Percentiles rank a stretch among this genome's conserved stretches.
Evolutionary conservation across 2,888 invertebrate genomes (phyloP).

Genomic region (Lobophora halterata): DNA sequence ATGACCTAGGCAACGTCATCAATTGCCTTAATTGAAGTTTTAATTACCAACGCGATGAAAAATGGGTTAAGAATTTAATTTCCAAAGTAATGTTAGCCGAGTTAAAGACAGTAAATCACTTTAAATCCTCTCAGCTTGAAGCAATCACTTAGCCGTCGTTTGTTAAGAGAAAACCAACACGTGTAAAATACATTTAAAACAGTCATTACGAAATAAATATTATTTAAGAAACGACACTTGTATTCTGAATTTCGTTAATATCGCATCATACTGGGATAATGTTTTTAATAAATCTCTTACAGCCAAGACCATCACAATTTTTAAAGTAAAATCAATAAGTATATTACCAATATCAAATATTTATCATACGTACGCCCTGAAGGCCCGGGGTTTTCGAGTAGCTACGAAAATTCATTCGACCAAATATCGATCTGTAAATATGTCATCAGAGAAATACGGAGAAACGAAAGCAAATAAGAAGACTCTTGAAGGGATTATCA

Average conservation of each 20-base stretch:
- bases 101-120: constrained; percentile 38
- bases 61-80: constrained; percentile 11
- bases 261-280: too few species aligned
- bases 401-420: constrained; percentile 13
- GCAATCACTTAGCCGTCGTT: constrained; percentile 46
- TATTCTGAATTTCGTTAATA: too few species aligned
- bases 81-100: constrained; percentile 19
- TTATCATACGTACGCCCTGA: too few species aligned
- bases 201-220: constrained; percentile 33
- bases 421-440: constrained; percentile 18
- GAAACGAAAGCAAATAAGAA: constrained; percentile 29
- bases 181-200: constrained; percentile 46
- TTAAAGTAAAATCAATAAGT: too few species aligned
- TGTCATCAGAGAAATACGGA: constrained; percentile 23
- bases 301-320: too few species aligned
- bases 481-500: constrained; percentile 46
- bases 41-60: constrained; percentile 3
- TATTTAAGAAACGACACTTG: too few species aligned
- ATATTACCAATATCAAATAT: too few species aligned
- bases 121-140: constrained; percentile 38
- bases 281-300: too few species aligned
- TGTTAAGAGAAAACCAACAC: constrained; percentile 42
- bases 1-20: too few species aligned
- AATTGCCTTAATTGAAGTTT: not conserved
- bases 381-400: too few species aligned